Evolutionary conservation across 2,113 vertebrate species (phyloP).

Genomic region (Leptobrachium leishanense): DNA sequence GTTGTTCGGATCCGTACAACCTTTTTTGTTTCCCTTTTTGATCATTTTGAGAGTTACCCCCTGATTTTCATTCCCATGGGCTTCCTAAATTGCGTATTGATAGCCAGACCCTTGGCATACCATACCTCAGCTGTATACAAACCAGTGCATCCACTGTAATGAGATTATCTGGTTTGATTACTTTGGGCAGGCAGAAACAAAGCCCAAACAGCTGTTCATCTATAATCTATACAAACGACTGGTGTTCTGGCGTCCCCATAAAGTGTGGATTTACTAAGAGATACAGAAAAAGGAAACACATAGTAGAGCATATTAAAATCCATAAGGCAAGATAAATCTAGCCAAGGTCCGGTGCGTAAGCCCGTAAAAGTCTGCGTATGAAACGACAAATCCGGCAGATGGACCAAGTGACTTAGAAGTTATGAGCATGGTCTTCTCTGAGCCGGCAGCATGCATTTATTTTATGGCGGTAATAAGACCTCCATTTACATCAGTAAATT

Average conservation of each 20-base stretch:
- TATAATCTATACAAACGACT: too few relatives aligned
- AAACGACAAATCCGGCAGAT: neutral
- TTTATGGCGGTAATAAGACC: constrained; percentile 27
- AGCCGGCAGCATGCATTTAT: constrained; percentile 14
- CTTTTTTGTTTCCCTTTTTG: too few relatives aligned
- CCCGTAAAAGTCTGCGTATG: neutral
- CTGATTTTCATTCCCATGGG: too few relatives aligned
- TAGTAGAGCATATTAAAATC: constrained; percentile 27
- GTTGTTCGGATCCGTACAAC: too few relatives aligned
- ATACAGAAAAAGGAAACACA: neutral
- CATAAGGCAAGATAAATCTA: constrained; percentile 10
- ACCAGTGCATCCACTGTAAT: too few relatives aligned
- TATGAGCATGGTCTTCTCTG: constrained; percentile 28
- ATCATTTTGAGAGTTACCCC: too few relatives aligned
- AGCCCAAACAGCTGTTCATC: too few relatives aligned
- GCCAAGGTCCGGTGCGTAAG: constrained; percentile 18
- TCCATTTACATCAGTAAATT: constrained; percentile 1
- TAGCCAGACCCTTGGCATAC: too few relatives aligned
- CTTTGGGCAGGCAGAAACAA: too few relatives aligned
- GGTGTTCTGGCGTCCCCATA: neutral
- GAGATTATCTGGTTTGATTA: too few relatives aligned
- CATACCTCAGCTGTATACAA: too few relatives aligned
- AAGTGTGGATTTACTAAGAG: neutral
- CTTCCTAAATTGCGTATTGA: too few relatives aligned
- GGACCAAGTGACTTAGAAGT: neutral